Evolutionary conservation across 2,888 invertebrate species (phyloP).

Genomic region (Epiblema foenella): DNA sequence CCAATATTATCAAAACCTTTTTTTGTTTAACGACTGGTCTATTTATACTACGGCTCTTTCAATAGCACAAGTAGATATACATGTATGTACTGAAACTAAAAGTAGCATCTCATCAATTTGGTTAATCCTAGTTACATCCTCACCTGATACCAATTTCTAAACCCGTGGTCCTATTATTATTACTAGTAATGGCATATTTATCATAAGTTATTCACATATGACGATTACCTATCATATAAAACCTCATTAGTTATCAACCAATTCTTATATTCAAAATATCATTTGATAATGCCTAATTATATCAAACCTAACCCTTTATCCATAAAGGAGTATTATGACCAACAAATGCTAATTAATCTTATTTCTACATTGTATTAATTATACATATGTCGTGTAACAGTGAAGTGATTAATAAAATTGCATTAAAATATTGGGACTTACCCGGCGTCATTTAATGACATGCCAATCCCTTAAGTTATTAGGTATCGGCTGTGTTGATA

Average conservation of each 20-base stretch:
- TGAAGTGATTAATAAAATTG: conserved; percentile 13
- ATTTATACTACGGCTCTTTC: too few relatives aligned
- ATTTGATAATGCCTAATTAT: conserved; percentile 1
- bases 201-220: background rate
- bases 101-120: too few relatives aligned
- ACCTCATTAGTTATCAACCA: background rate
- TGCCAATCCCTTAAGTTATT: conserved; percentile 6
- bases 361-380: background rate
- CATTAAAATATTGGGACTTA: conserved; percentile 12
- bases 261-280: background rate
- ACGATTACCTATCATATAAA: background rate
- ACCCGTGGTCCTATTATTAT: background rate
- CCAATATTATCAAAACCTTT: too few relatives aligned
- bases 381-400: conserved; percentile 3
- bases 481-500: background rate
- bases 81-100: too few relatives aligned
- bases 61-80: too few relatives aligned
- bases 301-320: conserved; percentile 9
- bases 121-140: background rate
- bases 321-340: conserved; percentile 1
- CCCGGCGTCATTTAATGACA: conserved; percentile 15
- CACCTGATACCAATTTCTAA: background rate
- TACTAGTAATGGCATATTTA: background rate
- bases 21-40: too few relatives aligned
- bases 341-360: conserved; percentile 5